phyloP scores from a whole-genome alignment of 1,140 invertebrate species.

The Papilio aristodemus region DNA sequence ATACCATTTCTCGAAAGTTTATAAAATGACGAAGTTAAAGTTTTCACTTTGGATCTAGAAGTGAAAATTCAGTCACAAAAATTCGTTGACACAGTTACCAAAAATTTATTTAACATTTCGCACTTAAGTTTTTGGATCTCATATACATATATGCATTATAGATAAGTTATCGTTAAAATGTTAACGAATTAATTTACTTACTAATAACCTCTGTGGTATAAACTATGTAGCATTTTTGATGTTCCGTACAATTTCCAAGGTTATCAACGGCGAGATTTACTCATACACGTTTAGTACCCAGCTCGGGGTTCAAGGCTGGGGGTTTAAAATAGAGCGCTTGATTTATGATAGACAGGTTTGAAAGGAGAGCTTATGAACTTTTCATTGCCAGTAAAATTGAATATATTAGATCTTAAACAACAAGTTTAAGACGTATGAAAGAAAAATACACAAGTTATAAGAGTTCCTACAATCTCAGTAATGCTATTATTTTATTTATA shows the following conservation, averaged over 20 bases:
- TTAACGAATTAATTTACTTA: neutral
- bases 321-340: slow-evolving; percentile 22
- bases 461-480: no score
- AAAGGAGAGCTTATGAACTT: neutral
- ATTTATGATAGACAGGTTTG: slow-evolving; percentile 17
- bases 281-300: neutral
- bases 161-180: no score
- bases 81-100: neutral
- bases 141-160: no score
- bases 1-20: no score
- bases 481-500: no score
- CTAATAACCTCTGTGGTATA: neutral
- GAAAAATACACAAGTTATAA: neutral
- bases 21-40: no score
- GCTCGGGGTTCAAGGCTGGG: slow-evolving; percentile 12
- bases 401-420: neutral
- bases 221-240: neutral
- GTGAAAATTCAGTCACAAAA: neutral
- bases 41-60: neutral
- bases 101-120: neutral
- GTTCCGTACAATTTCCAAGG: neutral
- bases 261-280: neutral
- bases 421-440: neutral
- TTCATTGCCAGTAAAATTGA: neutral
- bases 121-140: neutral